A percentile compares a stretch with the other conserved stretches of the same genome.
Conservation (phyloP, 2,113 vertebrate genomes). For the Vanacampus margaritifer region DNA sequence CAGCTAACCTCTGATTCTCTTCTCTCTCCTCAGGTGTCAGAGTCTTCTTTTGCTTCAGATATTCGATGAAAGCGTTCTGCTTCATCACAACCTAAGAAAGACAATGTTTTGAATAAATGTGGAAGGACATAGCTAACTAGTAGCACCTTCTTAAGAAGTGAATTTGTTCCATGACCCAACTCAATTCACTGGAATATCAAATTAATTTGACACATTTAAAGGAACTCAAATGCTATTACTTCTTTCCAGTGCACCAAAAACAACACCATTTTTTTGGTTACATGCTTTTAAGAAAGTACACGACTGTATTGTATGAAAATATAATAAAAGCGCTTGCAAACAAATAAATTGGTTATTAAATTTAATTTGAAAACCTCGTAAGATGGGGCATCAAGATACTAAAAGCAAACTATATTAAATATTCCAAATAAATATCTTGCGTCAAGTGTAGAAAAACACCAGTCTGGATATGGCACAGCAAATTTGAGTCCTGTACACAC, state of each 20-base stretch:
- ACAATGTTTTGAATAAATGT: not conserved
- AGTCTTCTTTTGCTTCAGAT: conserved; percentile 96
- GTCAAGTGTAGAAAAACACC: not conserved
- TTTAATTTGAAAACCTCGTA: not conserved
- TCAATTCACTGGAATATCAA: not conserved
- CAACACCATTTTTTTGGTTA: no score
- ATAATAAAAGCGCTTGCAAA: no score
- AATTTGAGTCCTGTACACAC: not conserved
- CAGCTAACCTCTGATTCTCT: conserved; percentile 89
- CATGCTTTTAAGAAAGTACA: no score
- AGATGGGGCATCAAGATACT: no score
- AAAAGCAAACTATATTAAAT: no score
- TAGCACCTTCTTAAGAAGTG: not conserved
- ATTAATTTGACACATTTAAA: no score
- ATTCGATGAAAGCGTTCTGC: conserved; percentile 93
- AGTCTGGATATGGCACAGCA: not conserved
- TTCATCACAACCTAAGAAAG: conserved; percentile 89
- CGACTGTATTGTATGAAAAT: no score
- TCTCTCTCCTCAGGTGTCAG: conserved; percentile 90
- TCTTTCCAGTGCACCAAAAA: no score
- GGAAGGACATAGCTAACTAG: not conserved
- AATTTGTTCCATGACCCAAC: not conserved
- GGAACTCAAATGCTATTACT: no score
- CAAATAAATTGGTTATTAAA: no score
- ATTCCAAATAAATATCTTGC: not conserved